Conservation (phyloP, 2,888 invertebrate species). For the Apodemia hepburni region DNA sequence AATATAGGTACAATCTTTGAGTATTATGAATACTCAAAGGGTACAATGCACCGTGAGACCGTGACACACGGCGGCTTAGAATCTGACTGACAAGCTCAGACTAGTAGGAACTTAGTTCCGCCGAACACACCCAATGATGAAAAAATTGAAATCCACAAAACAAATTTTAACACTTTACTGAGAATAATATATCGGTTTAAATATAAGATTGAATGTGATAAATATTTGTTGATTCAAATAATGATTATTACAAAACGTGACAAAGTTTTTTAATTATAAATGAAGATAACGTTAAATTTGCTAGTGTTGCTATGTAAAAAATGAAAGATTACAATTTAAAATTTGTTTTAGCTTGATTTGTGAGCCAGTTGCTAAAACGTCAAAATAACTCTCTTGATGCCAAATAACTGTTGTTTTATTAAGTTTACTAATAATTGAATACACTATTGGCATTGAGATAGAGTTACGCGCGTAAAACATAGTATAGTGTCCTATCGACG, state of each 20-base stretch:
- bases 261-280: neutral
- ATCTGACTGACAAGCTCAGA: too few species aligned
- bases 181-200: neutral
- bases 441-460: constrained; percentile 51
- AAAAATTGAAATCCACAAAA: too few species aligned
- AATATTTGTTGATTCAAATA: neutral
- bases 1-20: too few species aligned
- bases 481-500: constrained; percentile 25
- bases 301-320: constrained; percentile 14
- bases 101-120: too few species aligned
- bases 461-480: constrained; percentile 34
- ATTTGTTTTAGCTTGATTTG: constrained; percentile 27
- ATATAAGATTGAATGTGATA: neutral
- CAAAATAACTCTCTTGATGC: constrained; percentile 73
- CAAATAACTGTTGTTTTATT: constrained; percentile 64
- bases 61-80: too few species aligned
- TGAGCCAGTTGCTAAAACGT: constrained; percentile 36
- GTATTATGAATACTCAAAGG: too few species aligned
- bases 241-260: neutral
- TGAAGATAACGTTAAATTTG: neutral
- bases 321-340: constrained; percentile 13
- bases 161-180: too few species aligned
- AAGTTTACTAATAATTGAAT: constrained; percentile 41
- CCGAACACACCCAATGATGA: too few species aligned
- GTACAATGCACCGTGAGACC: too few species aligned